Evolutionary conservation across 2,113 vertebrate genomes (phyloP), one percentile per base, ranked within the genome.

Genomic region (Malurus elegans): DNA sequence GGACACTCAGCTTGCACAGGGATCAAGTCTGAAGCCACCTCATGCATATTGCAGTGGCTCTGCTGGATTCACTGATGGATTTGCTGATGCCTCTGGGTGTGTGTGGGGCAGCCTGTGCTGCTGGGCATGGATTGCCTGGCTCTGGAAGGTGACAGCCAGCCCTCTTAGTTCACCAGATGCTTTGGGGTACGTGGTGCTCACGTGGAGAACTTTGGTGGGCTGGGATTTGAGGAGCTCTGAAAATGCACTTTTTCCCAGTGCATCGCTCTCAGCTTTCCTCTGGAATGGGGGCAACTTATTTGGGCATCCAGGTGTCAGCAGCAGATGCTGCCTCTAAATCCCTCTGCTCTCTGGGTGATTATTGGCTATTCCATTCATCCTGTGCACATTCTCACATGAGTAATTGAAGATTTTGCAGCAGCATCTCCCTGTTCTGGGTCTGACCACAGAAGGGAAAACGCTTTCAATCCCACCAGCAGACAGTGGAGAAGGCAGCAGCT

Each of bases 21-120:
- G 88, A 88, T 94, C 88, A 78, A 67, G 60, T 50, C 94, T 17
- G 10, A 61, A 84, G 87, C 62, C 9, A 1, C 85, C 69, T 96
- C 82, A 56, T 96, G 90, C 71, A 90, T 96, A 70, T 88, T 93
- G 88, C 94, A 94, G 93, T 6, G 69, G 70, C 64, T 92, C 34
- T 4, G 5, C 48, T 40, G n/a, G 75, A 79, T 51, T 51, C 83
- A 3, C 87, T 64, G 92, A 40, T 83, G 94, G 95, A 48, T 48
- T 47, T 87, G 79, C 60, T 86, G 85, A 44, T 86, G 56, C 28
- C 47, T 86, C 44, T 34, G n/a, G 40, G 90, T 3, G 3, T 28
- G 64, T 31, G 45, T 48, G 47, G 47, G 21, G 47, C 47, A 86
- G 71, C 56, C 72, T 20, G 31, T 25, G 12, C 67, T 50, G 3